Conservation (phyloP, 53 echinoderm and acorn worm species). For the Temnopleurus reevesii region DNA sequence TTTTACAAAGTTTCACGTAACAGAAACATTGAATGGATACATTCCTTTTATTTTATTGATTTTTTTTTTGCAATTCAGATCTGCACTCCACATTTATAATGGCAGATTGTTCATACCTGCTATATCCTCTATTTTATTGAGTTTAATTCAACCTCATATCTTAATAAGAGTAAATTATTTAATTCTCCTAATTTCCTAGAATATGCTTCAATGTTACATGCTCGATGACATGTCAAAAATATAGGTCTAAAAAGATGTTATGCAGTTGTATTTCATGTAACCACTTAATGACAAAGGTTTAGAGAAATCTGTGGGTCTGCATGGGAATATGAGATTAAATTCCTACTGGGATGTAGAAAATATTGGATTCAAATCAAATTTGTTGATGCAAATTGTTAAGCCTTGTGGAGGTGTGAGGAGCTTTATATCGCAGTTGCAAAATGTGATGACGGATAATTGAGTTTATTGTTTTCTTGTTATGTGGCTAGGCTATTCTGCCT, state of each 20-base stretch:
- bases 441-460: not conserved
- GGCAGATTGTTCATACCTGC: not conserved
- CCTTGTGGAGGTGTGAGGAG: not conserved
- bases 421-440: not conserved
- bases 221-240: not conserved
- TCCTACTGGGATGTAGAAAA: not conserved
- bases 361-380: not conserved
- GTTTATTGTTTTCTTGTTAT: too few species aligned
- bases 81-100: not conserved
- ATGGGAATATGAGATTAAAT: conserved; percentile 26
- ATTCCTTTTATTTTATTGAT: too few species aligned
- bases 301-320: not conserved
- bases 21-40: too few species aligned
- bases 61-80: too few species aligned
- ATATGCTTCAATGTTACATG: too few species aligned
- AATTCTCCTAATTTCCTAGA: not conserved
- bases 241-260: not conserved
- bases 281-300: not conserved
- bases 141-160: not conserved
- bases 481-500: too few species aligned
- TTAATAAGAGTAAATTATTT: not conserved
- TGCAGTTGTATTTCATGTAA: not conserved
- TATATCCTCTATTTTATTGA: not conserved
- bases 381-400: not conserved
- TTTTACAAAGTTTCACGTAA: too few species aligned